Evolutionary conservation across 2,888 invertebrate genomes (phyloP).

Genomic region (Odontomyia ornata): DNA sequence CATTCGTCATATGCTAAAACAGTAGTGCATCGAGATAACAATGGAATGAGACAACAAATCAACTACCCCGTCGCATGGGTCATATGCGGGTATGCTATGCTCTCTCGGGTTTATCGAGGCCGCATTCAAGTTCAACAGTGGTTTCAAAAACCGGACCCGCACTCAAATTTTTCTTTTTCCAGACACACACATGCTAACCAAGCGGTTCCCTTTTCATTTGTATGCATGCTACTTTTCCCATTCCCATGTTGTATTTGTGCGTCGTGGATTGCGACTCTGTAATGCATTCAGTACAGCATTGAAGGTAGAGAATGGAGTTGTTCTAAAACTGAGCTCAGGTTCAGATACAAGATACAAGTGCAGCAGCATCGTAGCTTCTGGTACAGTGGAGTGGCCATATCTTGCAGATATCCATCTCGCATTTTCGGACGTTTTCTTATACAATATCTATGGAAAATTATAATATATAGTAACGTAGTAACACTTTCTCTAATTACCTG

Average conservation of each 20-base stretch:
- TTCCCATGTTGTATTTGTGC: not conserved
- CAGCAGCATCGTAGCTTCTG: constrained; percentile 3
- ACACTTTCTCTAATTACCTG: constrained; percentile 20
- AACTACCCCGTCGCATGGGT: not conserved
- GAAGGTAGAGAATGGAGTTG: constrained; percentile 10
- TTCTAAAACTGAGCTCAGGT: constrained; percentile 1
- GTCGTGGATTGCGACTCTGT: not conserved
- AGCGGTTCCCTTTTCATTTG: not conserved
- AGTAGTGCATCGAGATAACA: constrained; percentile 9
- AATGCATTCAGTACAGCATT: not conserved
- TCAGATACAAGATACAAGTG: constrained; percentile 27
- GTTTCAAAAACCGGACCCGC: constrained; percentile 20
- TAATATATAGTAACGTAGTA: not conserved
- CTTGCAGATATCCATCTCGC: not conserved
- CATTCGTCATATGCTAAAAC: constrained; percentile 11
- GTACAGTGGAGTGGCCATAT: not conserved
- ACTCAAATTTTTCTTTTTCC: not conserved
- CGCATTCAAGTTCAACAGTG: not conserved
- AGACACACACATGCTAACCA: not conserved
- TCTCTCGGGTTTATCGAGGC: not conserved
- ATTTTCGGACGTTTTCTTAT: not conserved
- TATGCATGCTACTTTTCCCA: constrained; percentile 11
- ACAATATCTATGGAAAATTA: not conserved
- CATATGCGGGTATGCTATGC: not conserved
- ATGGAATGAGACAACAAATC: constrained; percentile 16